Conservation (phyloP, 2,113 vertebrate genomes). For the Oryzias celebensis region DNA sequence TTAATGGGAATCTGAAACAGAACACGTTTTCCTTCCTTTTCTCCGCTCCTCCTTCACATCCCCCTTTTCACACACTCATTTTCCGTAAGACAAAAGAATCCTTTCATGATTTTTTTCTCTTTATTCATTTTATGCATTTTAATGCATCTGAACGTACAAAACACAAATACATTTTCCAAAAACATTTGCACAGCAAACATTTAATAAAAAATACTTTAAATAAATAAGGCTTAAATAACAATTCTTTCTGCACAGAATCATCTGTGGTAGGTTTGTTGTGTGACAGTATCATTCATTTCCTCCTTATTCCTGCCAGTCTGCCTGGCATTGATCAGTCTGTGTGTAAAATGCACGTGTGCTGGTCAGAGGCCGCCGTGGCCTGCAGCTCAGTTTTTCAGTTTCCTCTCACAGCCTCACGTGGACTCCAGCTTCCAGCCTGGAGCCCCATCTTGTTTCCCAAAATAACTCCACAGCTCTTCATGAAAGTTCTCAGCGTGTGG, state of each 20-base stretch:
- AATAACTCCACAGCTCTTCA: slow-evolving; percentile 12
- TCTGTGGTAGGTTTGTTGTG: slow-evolving; percentile 40
- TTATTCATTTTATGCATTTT: slow-evolving; percentile 41
- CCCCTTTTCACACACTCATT: background rate
- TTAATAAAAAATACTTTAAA: slow-evolving; percentile 35
- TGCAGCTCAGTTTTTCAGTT: background rate
- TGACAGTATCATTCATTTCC: slow-evolving; percentile 13
- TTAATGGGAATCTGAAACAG: background rate
- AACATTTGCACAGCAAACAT: slow-evolving; percentile 18
- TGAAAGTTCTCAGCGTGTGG: slow-evolving; percentile 23
- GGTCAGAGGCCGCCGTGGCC: slow-evolving; percentile 1
- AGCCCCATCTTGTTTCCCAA: background rate
- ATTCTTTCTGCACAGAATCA: slow-evolving; percentile 12
- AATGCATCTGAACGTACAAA: slow-evolving; percentile 22
- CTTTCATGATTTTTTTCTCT: slow-evolving; percentile 25
- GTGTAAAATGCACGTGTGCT: slow-evolving; percentile 11
- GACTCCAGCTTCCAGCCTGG: slow-evolving; percentile 12
- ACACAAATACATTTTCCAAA: slow-evolving; percentile 20
- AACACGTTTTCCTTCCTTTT: no score
- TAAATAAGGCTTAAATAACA: slow-evolving; percentile 69
- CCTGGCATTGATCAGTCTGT: slow-evolving; percentile 1
- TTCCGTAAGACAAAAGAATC: slow-evolving; percentile 16
- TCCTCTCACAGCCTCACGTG: slow-evolving; percentile 18
- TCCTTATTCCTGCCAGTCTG: slow-evolving; percentile 1
- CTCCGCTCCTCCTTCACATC: no score